phyloP scores from a whole-genome alignment of 2,113 vertebrate species.

The Callithrix jacchus region DNA sequence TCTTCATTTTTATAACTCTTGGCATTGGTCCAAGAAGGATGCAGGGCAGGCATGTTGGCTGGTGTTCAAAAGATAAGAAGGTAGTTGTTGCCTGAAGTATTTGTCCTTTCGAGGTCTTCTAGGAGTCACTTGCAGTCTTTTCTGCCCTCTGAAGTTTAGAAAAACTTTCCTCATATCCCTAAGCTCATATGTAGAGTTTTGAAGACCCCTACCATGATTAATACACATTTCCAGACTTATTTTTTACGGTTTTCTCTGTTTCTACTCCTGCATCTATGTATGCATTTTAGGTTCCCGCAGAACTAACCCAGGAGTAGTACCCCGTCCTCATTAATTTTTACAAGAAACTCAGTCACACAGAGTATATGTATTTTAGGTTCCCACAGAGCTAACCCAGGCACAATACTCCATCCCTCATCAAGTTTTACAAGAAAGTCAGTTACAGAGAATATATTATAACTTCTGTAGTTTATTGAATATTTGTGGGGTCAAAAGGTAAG shows the following conservation, averaged over 20 bases:
- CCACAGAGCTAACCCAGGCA: not conserved
- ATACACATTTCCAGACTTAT: not conserved
- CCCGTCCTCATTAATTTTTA: not conserved
- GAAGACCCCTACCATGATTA: not conserved
- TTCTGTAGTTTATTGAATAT: not conserved
- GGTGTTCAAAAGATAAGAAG: not conserved
- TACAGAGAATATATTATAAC: not conserved
- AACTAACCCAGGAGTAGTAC: not conserved
- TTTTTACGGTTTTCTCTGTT: not conserved
- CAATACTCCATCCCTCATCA: not conserved
- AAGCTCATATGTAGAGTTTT: not conserved
- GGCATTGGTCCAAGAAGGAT: not conserved
- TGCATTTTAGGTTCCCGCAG: not conserved
- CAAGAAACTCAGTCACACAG: not conserved
- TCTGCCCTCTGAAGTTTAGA: not conserved
- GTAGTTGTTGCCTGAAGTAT: not conserved
- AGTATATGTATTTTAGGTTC: not conserved
- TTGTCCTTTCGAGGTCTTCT: not conserved
- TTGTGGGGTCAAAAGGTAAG: not conserved
- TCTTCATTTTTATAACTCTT: not conserved
- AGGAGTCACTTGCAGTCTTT: not conserved
- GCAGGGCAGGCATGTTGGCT: not conserved
- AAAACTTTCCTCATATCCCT: not conserved
- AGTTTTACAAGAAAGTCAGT: not conserved
- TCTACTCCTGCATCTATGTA: not conserved